Conservation (phyloP, 2,888 invertebrate species). For the Listrodromus nycthemerus region DNA sequence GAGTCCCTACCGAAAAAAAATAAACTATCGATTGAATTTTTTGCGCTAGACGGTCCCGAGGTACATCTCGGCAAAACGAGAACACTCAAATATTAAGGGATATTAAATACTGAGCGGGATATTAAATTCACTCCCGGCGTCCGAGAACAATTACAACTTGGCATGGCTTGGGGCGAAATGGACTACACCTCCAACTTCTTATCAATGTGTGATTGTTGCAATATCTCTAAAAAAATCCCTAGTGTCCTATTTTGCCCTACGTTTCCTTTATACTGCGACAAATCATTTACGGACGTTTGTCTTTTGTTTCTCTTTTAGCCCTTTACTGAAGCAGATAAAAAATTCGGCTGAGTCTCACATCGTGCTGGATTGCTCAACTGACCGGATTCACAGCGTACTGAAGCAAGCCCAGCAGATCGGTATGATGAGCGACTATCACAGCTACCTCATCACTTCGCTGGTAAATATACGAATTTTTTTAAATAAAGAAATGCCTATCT, state of each 20-base stretch:
- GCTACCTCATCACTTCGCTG: slow-evolving; percentile 96
- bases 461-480: slow-evolving; percentile 85
- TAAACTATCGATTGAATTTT: not conserved
- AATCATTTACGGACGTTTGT: slow-evolving; percentile 2
- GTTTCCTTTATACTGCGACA: not conserved
- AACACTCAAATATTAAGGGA: too few relatives aligned
- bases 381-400: slow-evolving; percentile 89
- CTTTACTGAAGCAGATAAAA: slow-evolving; percentile 95
- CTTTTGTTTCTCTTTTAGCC: slow-evolving; percentile 86
- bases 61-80: too few relatives aligned
- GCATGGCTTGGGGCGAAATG: too few relatives aligned
- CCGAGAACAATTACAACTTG: too few relatives aligned
- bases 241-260: not conserved
- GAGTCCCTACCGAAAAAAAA: not conserved
- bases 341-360: slow-evolving; percentile 96
- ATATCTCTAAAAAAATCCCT: too few relatives aligned
- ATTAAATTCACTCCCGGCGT: too few relatives aligned
- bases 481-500: not conserved
- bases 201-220: too few relatives aligned
- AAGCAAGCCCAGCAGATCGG: slow-evolving; percentile 98
- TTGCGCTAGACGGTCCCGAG: not conserved
- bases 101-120: too few relatives aligned
- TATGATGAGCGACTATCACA: slow-evolving; percentile 98
- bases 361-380: slow-evolving; percentile 95
- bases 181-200: too few relatives aligned